Percentiles rank a stretch among this genome's conserved stretches.
Conservation (phyloP, 2,797 vertebrate species). For the Pachyuromys duprasi region DNA sequence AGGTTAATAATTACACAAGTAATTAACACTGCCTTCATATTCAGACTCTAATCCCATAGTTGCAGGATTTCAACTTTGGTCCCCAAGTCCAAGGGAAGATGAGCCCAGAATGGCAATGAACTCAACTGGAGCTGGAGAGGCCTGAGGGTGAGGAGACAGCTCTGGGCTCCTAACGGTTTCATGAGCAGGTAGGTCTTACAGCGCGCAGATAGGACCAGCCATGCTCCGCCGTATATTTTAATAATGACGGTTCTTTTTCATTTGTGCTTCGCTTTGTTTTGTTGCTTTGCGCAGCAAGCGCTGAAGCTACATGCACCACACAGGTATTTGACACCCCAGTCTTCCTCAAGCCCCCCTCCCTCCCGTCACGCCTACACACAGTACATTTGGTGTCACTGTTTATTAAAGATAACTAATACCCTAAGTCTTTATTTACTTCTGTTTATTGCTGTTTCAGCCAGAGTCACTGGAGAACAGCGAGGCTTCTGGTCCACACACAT, state of each 20-base stretch:
- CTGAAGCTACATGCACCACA: conserved; percentile 70
- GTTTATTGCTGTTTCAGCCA: conserved; percentile 91
- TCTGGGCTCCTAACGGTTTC: not conserved
- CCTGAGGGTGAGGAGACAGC: not conserved
- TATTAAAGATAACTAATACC: conserved; percentile 96
- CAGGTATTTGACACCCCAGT: conserved; percentile 88
- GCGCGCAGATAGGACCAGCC: fast-evolving
- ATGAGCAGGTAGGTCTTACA: fast-evolving
- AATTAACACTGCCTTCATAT: conserved; percentile 75
- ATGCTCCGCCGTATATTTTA: not conserved
- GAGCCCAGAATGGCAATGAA: not conserved
- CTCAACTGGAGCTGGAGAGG: not conserved
- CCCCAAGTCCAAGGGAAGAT: not conserved
- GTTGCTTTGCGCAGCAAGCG: not conserved
- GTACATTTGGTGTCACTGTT: conserved; percentile 93
- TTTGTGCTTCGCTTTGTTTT: not conserved
- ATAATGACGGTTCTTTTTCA: not conserved
- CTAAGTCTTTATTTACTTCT: conserved; percentile 92
- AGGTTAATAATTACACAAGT: conserved; percentile 80
- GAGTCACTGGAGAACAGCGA: conserved; percentile 91
- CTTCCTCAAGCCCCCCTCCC: not conserved
- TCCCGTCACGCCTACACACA: conserved; percentile 60
- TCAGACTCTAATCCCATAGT: conserved; percentile 50
- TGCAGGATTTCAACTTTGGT: conserved; percentile 68
- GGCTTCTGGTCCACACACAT: conserved; percentile 89